A percentile compares a stretch with the other conserved stretches of the same genome.
Evolutionary conservation across 1,140 invertebrate species (phyloP).

Genomic region (Diploscapter pachys): DNA sequence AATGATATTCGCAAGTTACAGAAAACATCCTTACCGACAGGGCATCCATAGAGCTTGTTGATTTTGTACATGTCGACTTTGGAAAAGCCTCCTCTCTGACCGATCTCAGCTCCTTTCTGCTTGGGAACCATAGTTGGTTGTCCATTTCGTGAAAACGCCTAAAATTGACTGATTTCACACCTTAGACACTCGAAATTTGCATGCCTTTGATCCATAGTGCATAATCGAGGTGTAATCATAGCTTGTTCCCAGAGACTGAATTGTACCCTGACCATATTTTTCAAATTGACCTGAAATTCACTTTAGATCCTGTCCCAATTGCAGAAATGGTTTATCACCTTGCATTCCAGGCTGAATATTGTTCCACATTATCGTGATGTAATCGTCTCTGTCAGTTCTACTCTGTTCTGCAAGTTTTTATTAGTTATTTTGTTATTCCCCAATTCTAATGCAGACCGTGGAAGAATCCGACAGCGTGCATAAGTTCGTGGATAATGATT

Average conservation of each 20-base stretch:
- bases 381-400: constrained; percentile 59
- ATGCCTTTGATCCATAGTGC: constrained; percentile 62
- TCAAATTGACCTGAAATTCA: constrained; percentile 44
- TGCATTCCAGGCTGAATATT: constrained; percentile 60
- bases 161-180: background rate
- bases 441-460: constrained; percentile 41
- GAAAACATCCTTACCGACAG: constrained; percentile 18
- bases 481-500: constrained; percentile 61
- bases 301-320: constrained; percentile 10
- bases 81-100: constrained; percentile 61
- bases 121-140: constrained; percentile 61
- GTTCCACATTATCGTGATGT: constrained; percentile 59
- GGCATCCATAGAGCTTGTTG: constrained; percentile 62
- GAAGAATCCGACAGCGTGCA: constrained; percentile 61
- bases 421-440: too few relatives aligned
- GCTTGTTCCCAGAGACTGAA: constrained; percentile 53
- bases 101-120: constrained; percentile 59
- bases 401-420: constrained; percentile 49
- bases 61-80: constrained; percentile 62
- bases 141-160: constrained; percentile 46
- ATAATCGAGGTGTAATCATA: constrained; percentile 63
- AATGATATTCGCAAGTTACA: too few relatives aligned
- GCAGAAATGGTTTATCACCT: constrained; percentile 20
- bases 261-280: constrained; percentile 57
- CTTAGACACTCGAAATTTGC: constrained; percentile 46